Percentiles rank a stretch among this genome's conserved stretches.
These are phyloP conservation scores for Tenthredo amoena DNA, from an alignment of 2,888 invertebrate species.

Conservation along the genomic window DNA sequence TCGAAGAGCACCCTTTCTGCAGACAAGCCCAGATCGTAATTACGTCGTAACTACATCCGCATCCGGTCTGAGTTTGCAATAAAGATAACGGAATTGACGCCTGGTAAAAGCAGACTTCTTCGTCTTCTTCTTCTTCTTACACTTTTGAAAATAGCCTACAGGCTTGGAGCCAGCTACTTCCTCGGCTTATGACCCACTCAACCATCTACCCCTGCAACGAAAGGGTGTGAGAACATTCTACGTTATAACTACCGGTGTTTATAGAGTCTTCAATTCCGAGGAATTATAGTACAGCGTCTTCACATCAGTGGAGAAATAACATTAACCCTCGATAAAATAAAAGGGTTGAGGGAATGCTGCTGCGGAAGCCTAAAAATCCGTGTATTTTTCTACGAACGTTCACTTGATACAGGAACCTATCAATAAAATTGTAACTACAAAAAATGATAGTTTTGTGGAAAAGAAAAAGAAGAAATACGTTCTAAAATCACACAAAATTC, in stretches of 20 bases:
- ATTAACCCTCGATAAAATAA: not conserved
- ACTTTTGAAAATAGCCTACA: constrained; percentile 23
- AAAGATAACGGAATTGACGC: constrained; percentile 68
- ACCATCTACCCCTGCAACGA: not conserved
- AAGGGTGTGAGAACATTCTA: constrained; percentile 9
- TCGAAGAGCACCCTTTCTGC: constrained; percentile 30
- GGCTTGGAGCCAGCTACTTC: constrained; percentile 6
- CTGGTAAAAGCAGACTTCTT: constrained; percentile 64
- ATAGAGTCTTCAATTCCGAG: not conserved
- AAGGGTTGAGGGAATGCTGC: not conserved
- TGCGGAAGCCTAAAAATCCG: not conserved
- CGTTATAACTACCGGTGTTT: not conserved
- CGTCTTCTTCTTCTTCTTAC: constrained; percentile 48
- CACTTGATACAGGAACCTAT: not conserved
- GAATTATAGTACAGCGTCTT: not conserved
- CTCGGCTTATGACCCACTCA: constrained; percentile 7
- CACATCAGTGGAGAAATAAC: not conserved
- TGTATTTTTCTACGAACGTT: too few relatives aligned
- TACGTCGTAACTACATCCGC: constrained; percentile 56
- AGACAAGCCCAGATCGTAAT: constrained; percentile 43
- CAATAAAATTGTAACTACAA: not conserved
- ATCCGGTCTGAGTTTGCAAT: constrained; percentile 61
- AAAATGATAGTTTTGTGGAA: too few relatives aligned
- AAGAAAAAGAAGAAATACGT: too few relatives aligned
- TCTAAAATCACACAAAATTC: not conserved